Percentiles rank a stretch among this genome's conserved stretches.
Evolutionary conservation across 1,140 invertebrate genomes (phyloP).

Genomic region (Drosophila rufa): DNA sequence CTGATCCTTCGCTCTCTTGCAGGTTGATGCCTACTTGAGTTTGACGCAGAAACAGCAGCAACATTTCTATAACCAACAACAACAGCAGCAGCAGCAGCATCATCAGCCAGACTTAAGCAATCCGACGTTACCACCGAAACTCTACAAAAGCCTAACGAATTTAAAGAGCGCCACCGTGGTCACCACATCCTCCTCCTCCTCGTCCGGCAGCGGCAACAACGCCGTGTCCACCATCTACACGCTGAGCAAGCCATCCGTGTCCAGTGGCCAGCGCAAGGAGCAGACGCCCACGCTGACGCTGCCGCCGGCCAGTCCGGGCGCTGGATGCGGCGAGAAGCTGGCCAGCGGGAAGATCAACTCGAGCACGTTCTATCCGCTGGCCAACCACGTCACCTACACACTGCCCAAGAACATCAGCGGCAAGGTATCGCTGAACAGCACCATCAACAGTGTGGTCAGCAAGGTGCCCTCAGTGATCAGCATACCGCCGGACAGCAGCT

Average conservation of each 20-base stretch:
- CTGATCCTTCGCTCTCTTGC: constrained; percentile 23
- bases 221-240: constrained; percentile 77
- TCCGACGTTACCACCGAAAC: constrained; percentile 85
- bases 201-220: constrained; percentile 47
- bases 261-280: constrained; percentile 63
- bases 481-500: constrained; percentile 67
- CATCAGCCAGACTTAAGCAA: constrained; percentile 71
- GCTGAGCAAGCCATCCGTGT: constrained; percentile 58
- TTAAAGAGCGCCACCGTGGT: constrained; percentile 74
- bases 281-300: constrained; percentile 69
- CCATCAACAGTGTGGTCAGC: constrained; percentile 83
- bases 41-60: constrained; percentile 81
- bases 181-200: constrained; percentile 41
- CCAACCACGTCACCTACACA: constrained; percentile 84
- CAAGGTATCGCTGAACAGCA: constrained; percentile 81
- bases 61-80: constrained; percentile 76
- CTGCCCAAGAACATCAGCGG: constrained; percentile 83
- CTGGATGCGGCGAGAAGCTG: constrained; percentile 56
- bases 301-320: constrained; percentile 58
- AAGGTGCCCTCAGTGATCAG: constrained; percentile 84
- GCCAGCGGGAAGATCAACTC: constrained; percentile 77
- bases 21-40: constrained; percentile 83
- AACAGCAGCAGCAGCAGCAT: constrained; percentile 48
- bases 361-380: constrained; percentile 81
- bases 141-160: constrained; percentile 85